Percentiles rank a stretch among this genome's conserved stretches.
Conservation (phyloP, 2,797 vertebrate genomes). For the Acrocephalus scirpaceus region DNA sequence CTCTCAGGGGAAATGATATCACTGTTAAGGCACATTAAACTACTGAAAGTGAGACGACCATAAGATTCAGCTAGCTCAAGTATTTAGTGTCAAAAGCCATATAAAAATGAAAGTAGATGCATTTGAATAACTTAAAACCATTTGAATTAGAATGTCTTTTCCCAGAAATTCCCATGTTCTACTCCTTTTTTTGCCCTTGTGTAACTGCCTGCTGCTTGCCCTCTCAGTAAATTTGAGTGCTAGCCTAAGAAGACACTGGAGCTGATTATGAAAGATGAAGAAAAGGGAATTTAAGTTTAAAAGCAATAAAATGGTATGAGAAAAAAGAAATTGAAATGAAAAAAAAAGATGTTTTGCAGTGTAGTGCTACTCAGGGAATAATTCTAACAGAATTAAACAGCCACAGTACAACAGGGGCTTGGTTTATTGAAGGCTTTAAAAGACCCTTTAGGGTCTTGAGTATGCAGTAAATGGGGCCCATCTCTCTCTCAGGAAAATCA, state of each 20-base stretch:
- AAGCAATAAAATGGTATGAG: constrained; percentile 35
- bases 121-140: neutral
- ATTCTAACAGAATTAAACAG: constrained; percentile 33
- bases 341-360: neutral
- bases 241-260: neutral
- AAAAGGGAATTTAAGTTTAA: constrained; percentile 17
- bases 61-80: neutral
- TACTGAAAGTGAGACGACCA: neutral
- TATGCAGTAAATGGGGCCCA: neutral
- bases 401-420: neutral
- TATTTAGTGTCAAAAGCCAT: neutral
- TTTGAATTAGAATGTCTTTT: neutral
- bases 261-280: constrained; percentile 8
- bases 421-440: constrained; percentile 7
- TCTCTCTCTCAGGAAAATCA: neutral
- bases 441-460: neutral
- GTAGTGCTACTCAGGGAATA: constrained; percentile 16
- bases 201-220: neutral
- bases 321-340: constrained; percentile 20
- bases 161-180: neutral
- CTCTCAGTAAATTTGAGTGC: neutral
- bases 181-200: neutral
- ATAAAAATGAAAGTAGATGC: neutral
- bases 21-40: neutral
- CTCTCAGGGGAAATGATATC: neutral